These are phyloP conservation scores for Cyrtorhinus lividipennis DNA, from an alignment of 1,140 invertebrate genomes.

Conservation along the genomic window DNA sequence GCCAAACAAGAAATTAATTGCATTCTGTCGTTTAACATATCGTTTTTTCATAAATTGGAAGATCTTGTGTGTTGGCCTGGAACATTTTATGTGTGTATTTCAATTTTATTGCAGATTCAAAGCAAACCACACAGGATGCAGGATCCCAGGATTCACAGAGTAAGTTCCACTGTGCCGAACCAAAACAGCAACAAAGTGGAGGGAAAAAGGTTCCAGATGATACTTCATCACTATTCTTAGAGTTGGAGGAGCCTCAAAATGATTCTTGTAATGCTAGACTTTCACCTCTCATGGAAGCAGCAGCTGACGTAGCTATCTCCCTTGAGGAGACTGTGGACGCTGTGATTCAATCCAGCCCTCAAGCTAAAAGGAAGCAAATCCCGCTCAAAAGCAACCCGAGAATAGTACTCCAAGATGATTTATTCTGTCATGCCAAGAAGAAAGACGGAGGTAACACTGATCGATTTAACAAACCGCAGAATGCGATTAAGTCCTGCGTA, in stretches of 20 bases:
- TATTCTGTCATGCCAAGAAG: background rate
- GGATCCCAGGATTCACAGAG: too few relatives aligned
- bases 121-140: too few relatives aligned
- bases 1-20: too few relatives aligned
- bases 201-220: too few relatives aligned
- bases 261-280: constrained; percentile 16
- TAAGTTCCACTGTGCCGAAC: too few relatives aligned
- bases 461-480: background rate
- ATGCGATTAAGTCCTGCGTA: background rate
- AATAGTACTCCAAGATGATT: constrained; percentile 22
- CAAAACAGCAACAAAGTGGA: too few relatives aligned
- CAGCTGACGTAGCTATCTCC: constrained; percentile 45
- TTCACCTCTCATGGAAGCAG: constrained; percentile 42
- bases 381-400: constrained; percentile 32
- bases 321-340: constrained; percentile 50
- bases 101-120: too few relatives aligned
- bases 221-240: too few relatives aligned
- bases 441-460: background rate
- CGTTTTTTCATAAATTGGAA: too few relatives aligned
- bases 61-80: too few relatives aligned
- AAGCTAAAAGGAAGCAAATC: constrained; percentile 35
- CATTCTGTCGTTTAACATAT: too few relatives aligned
- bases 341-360: constrained; percentile 41
- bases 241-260: constrained; percentile 19
- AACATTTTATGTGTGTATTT: too few relatives aligned